These are phyloP conservation scores for Irena cyanogastra DNA, from an alignment of 2,113 vertebrate species.

Conservation along the genomic window DNA sequence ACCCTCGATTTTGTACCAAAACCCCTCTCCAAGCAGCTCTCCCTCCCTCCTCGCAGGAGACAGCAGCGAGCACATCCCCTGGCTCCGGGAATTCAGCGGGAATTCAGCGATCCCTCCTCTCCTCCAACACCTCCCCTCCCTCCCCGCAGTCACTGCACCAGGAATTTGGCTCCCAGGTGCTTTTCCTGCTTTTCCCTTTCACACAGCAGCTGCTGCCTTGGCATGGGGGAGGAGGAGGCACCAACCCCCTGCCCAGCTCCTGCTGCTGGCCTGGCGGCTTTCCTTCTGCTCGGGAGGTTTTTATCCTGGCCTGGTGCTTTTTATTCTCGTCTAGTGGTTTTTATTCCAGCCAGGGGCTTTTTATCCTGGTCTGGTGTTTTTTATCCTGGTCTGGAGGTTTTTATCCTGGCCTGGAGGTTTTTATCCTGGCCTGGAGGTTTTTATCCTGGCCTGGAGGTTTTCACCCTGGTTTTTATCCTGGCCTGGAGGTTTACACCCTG, in stretches of 20 bases:
- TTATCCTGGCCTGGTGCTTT: not conserved
- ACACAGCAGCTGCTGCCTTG: conserved; percentile 20
- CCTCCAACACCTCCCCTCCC: not conserved
- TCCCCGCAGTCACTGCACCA: not conserved
- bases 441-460: not conserved
- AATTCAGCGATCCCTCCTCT: not conserved
- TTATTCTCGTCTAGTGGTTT: not conserved
- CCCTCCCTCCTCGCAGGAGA: not conserved
- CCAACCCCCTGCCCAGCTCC: not conserved
- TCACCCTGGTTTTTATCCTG: not conserved
- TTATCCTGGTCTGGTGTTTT: not conserved
- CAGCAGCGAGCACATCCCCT: not conserved
- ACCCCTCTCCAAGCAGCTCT: not conserved
- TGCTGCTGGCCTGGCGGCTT: not conserved
- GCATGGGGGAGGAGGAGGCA: not conserved
- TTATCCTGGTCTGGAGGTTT: not conserved
- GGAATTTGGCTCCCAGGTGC: not conserved
- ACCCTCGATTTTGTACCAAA: not conserved
- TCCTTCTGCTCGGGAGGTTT: too few relatives aligned
- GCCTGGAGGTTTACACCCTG: too few relatives aligned
- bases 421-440: not conserved
- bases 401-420: rapidly evolving
- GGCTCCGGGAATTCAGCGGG: not conserved
- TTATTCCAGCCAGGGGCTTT: not conserved
- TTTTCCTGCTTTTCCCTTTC: not conserved